Base-by-base conservation (phyloP, 2,113 vertebrate genomes). In the Scalopus aquaticus region DNA sequence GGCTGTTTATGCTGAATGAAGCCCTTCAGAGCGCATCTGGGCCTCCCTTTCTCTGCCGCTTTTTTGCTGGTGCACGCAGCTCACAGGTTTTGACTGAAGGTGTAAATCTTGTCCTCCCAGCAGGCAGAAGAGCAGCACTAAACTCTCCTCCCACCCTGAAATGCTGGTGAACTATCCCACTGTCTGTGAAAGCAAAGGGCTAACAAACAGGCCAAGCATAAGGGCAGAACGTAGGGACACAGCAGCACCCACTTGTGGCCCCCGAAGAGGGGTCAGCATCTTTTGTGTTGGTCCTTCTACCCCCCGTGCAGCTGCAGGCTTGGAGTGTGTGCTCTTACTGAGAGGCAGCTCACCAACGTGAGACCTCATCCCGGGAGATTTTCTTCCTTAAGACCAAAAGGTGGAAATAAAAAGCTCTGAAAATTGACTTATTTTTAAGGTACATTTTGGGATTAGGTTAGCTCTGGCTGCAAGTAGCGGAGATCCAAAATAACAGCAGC, bases 1-100 rank as follows among this genome's bases (percentile, higher is more conserved):
- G 96, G 80, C 77, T 97, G 95, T 97, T 96, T 60, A 62, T 96
- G 94, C 91, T 67, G 95, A 94, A 64, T 89, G 54, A 54, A 86
- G 49, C 32, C 2, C 95, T 91, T 91, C 49, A 42, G 72, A 93
- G 94, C 93, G 94, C 60, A 17, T 37, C 19, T 37, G 56, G 67
- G 62, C 81, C 80, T 92, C 72, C 35, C 28, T 69, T 70, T 9
- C 88, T 62, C 28, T 88, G 39, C 87, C 74, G 72, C 90, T 93
- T 30, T 32, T 84, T 85, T 88, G 85, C 58, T 54, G 0, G 2
- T 65, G 30, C 13, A 1, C 37, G 32, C 78, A 35, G 84, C 94
- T 98, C 46, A 2, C 58, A 78, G 77, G 9, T 72, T 91, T 84
- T 77, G 84, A 87, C 58, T 76, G 51, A 67, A 44, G 76, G 35